Evolutionary conservation across 2,113 vertebrate genomes (phyloP), one percentile per base, ranked within the genome.

Genomic region (Leuciscus idus): DNA sequence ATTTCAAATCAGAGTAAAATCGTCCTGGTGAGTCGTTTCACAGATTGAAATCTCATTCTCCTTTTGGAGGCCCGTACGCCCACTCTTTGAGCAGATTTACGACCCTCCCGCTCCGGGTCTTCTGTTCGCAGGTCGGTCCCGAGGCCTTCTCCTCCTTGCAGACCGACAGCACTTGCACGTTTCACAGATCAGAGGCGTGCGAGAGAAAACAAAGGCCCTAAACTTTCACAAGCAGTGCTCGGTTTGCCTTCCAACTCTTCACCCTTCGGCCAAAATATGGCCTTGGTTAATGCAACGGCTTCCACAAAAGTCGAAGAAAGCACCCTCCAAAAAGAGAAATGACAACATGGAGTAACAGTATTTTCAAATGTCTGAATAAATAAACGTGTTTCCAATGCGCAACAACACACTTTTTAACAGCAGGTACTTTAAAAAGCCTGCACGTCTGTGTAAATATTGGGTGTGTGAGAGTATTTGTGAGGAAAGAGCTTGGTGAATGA

Each of bases 1-100:
- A 86, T 94, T 94, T 93, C 91, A 93, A 92, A 93, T 93, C 92
- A 94, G 88, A 80, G 79, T 83, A 81, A 75, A 82, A 85, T 66
- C 81, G 61, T 89, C 79, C 84, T 52, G 81, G 87, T 87, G 84
- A 87, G 78, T 26, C 82, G 70, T 85, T 88, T 84, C 90, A 87
- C 81, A 86, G 89, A 90, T 88, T 90, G 89, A 90, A 91, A 90
- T 90, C 90, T 90, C 87, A 90, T 84, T 88, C 82, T 78, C 76
- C 46, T 66, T 85, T 26, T 21, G 84, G 81, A 86, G 89, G 59
- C 84, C 52, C 52, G 21, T 23, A 83, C 82, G 33, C 86, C 77
- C 87, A 89, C 89, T 87, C 85, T 88, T 77, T 36, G 23, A 66
- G 36, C 74, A 93, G 90, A 93, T 93, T 93, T 93, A 92, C 79